Conservation (phyloP, 1,140 invertebrate genomes). For the Harlomillsia oculata region DNA sequence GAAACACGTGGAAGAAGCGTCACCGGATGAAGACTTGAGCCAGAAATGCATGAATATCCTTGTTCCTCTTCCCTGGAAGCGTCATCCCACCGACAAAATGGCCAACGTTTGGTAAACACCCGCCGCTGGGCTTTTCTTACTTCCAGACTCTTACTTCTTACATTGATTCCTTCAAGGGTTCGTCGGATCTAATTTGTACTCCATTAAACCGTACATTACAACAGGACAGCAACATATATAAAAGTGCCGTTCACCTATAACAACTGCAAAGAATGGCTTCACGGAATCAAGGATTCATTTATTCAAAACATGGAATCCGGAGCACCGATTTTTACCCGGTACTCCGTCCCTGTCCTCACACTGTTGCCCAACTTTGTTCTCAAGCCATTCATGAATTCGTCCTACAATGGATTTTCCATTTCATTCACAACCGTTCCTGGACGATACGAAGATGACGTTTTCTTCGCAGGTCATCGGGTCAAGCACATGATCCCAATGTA, state of each 20-base stretch:
- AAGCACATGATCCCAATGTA: neutral
- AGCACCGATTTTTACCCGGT: neutral
- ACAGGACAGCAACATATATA: neutral
- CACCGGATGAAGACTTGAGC: neutral
- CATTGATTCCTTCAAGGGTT: too few relatives aligned
- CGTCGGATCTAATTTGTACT: too few relatives aligned
- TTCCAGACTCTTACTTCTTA: too few relatives aligned
- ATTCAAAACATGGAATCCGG: neutral
- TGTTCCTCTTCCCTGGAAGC: neutral
- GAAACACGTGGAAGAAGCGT: too few relatives aligned
- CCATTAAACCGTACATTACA: too few relatives aligned
- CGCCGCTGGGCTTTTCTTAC: too few relatives aligned
- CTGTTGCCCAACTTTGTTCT: neutral
- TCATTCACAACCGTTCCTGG: neutral
- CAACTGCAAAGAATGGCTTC: neutral
- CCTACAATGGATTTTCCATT: neutral
- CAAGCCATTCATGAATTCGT: neutral
- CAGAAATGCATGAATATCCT: neutral
- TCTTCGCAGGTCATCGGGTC: neutral
- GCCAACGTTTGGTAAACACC: neutral
- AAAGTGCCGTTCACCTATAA: neutral
- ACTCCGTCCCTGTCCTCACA: neutral
- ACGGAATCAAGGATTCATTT: neutral
- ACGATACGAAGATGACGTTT: neutral
- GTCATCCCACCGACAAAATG: neutral